Conservation (phyloP, 2,888 invertebrate species). For the Cosmopolites sordidus region DNA sequence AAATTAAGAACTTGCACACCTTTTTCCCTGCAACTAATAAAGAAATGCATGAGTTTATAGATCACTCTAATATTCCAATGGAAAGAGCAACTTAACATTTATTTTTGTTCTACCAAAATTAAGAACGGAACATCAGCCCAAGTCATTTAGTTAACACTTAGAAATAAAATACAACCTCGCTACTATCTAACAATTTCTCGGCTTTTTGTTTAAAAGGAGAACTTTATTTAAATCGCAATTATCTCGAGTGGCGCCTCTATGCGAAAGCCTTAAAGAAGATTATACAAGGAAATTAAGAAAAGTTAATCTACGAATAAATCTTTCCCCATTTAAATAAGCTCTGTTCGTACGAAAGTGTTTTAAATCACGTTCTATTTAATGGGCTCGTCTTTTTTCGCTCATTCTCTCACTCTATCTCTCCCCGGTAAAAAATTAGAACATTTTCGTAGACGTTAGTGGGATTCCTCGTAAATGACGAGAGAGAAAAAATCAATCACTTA, state of each 20-base stretch:
- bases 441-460: no score
- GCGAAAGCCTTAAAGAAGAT: conserved; percentile 14
- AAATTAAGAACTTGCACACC: no score
- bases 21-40: no score
- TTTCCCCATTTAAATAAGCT: conserved; percentile 1
- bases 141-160: not conserved
- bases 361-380: not conserved
- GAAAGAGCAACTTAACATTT: no score
- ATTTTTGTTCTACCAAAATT: no score
- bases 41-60: no score
- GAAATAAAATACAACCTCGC: not conserved
- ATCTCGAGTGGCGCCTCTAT: conserved; percentile 10
- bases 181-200: not conserved
- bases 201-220: not conserved
- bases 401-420: no score
- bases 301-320: conserved; percentile 6
- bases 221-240: conserved; percentile 13
- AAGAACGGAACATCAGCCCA: not conserved
- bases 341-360: not conserved
- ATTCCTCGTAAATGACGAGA: no score
- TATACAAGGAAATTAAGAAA: conserved; percentile 7
- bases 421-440: no score
- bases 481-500: no score
- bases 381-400: not conserved
- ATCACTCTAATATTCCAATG: no score